Evolutionary conservation across 2,797 vertebrate genomes (phyloP).

Genomic region (Cossypha niveicapilla): DNA sequence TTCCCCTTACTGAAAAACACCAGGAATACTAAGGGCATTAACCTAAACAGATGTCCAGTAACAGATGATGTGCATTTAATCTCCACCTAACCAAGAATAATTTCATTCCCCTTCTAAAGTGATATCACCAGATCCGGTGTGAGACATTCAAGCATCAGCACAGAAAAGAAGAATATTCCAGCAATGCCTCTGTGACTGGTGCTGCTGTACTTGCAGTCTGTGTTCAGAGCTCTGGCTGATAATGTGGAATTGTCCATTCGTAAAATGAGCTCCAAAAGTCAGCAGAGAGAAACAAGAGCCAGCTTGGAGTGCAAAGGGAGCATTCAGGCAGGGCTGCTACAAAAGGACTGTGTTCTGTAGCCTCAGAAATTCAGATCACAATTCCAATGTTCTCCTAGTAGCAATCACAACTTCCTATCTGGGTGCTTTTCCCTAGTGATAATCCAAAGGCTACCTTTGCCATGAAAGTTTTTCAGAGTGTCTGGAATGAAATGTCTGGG

Average conservation of each 20-base stretch:
- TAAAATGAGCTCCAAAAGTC: not conserved
- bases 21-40: not conserved
- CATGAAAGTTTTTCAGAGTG: not conserved
- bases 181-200: not conserved
- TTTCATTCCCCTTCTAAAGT: slow-evolving; percentile 23
- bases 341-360: not conserved
- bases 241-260: not conserved
- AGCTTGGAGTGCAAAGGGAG: not conserved
- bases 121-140: not conserved
- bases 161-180: slow-evolving; percentile 3
- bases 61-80: slow-evolving; percentile 37
- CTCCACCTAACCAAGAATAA: slow-evolving; percentile 7
- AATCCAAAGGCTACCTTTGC: not conserved
- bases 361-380: not conserved
- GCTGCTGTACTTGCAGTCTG: not conserved
- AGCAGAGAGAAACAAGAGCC: not conserved
- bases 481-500: not conserved
- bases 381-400: not conserved
- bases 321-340: not conserved
- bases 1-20: not conserved
- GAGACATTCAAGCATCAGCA: not conserved
- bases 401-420: not conserved
- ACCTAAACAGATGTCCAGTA: slow-evolving; percentile 43
- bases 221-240: not conserved
- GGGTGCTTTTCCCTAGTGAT: not conserved